A percentile compares a stretch with the other conserved stretches of the same genome.
Conservation (phyloP, 2,797 vertebrate species). For the Cirrhinus mrigala region DNA sequence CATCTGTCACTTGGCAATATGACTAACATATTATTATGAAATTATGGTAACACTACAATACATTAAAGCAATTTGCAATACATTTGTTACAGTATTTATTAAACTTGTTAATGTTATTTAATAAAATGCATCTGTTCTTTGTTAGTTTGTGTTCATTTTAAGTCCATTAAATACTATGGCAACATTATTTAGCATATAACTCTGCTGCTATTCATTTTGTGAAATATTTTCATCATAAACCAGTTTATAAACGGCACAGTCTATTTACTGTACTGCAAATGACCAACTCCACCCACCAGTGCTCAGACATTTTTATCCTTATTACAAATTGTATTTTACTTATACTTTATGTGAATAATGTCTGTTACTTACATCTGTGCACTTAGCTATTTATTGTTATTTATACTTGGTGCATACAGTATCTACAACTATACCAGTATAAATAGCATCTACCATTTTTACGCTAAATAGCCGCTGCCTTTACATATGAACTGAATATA, state of each 20-base stretch:
- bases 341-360: not conserved
- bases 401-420: not conserved
- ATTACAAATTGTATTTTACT: not conserved
- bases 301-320: not conserved
- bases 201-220: not conserved
- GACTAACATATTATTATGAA: not conserved
- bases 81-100: no score
- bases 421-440: not conserved
- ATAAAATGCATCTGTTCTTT: not conserved
- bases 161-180: no score
- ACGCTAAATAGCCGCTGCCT: no score
- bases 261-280: not conserved
- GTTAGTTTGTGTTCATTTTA: not conserved
- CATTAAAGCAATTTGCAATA: no score
- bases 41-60: not conserved
- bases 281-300: not conserved
- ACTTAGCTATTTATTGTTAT: not conserved
- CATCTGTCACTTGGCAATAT: not conserved
- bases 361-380: no score
- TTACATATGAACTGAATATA: no score
- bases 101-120: not conserved
- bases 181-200: no score
- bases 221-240: not conserved
- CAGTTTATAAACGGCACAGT: not conserved
- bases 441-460: not conserved